A percentile compares a stretch with the other conserved stretches of the same genome.
Conservation (phyloP, 2,797 vertebrate genomes). For the Hydrophis major region DNA sequence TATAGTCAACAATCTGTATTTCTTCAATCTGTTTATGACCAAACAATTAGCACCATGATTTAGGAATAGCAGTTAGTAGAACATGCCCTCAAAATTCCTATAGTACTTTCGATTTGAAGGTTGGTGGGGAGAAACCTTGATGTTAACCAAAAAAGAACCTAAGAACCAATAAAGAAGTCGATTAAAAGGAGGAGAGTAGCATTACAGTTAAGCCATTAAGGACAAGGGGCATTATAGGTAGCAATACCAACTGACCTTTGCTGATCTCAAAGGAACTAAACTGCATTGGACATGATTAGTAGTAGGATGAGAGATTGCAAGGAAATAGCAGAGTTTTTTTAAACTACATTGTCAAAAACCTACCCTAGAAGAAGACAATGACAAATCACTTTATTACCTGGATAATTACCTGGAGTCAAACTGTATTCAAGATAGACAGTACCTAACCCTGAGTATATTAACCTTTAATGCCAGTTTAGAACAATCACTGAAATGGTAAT, state of each 20-base stretch:
- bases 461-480: not conserved
- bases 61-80: not conserved
- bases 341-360: not conserved
- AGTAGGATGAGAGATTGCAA: not conserved
- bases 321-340: not conserved
- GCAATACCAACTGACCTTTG: not conserved
- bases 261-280: not conserved
- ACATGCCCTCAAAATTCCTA: not conserved
- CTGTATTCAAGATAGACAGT: not conserved
- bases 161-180: constrained; percentile 2
- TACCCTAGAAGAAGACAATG: not conserved
- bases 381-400: not conserved
- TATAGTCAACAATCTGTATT: not conserved
- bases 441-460: not conserved
- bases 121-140: not conserved
- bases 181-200: constrained; percentile 6
- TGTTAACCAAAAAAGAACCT: not conserved
- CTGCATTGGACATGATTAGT: not conserved
- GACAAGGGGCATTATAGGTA: not conserved
- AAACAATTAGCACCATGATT: constrained; percentile 15
- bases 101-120: constrained; percentile 12
- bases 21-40: not conserved
- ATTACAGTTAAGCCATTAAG: not conserved
- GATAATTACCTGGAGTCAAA: not conserved
- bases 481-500: constrained; percentile 37